A percentile compares a stretch with the other conserved stretches of the same genome.
phyloP scores from a whole-genome alignment of 2,888 invertebrate genomes.

The Zele albiditarsus region DNA sequence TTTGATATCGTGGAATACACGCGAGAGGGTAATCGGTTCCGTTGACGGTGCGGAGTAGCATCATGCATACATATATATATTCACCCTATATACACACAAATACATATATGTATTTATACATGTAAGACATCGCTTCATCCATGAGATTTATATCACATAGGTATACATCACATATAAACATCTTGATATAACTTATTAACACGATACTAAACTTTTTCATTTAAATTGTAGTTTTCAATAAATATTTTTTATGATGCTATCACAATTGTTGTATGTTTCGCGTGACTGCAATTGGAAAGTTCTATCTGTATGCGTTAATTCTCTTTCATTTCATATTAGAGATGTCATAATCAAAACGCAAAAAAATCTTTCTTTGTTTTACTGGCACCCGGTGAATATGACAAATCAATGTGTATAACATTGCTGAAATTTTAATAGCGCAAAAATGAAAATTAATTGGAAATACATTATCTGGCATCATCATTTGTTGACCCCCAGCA shows the following conservation, averaged over 20 bases:
- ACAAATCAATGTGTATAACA: too few relatives aligned
- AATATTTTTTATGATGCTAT: not conserved
- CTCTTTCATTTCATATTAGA: too few relatives aligned
- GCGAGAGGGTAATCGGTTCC: constrained; percentile 35
- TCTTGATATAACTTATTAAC: not conserved
- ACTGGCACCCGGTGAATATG: too few relatives aligned
- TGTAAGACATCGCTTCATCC: not conserved
- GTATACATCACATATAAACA: not conserved
- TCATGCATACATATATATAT: not conserved
- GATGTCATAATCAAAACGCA: too few relatives aligned
- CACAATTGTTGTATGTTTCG: too few relatives aligned
- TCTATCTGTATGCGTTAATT: too few relatives aligned
- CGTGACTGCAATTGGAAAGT: too few relatives aligned
- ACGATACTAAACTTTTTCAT: not conserved
- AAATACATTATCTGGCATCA: too few relatives aligned
- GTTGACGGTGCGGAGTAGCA: constrained; percentile 9
- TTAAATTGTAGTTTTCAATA: not conserved
- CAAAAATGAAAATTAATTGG: too few relatives aligned
- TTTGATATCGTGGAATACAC: constrained; percentile 28
- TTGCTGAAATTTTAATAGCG: too few relatives aligned
- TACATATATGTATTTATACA: not conserved
- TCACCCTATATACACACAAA: not conserved
- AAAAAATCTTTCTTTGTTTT: too few relatives aligned
- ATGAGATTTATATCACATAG: not conserved
- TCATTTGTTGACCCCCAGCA: too few relatives aligned